Evolutionary conservation across 2,888 invertebrate genomes (phyloP).

Genomic region (Drosophila villosipedis): DNA sequence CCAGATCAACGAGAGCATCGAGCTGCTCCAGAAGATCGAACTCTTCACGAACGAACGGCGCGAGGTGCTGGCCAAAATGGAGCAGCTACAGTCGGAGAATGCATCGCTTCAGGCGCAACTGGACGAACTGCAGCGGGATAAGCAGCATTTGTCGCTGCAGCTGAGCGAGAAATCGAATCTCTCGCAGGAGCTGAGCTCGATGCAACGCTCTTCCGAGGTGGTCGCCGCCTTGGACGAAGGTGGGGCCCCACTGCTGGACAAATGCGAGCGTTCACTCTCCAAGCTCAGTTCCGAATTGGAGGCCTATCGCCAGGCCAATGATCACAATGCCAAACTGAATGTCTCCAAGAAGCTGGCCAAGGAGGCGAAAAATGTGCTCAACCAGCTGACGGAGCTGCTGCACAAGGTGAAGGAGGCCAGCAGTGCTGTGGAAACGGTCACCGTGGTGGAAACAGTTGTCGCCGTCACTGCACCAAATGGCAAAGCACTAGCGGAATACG

Average conservation of each 20-base stretch:
- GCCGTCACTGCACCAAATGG: constrained; percentile 83
- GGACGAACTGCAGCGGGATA: constrained; percentile 85
- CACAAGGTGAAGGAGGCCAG: constrained; percentile 82
- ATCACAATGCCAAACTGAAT: constrained; percentile 83
- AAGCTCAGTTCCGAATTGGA: constrained; percentile 83
- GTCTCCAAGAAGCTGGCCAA: constrained; percentile 84
- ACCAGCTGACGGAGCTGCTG: constrained; percentile 81
- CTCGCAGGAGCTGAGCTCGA: constrained; percentile 79
- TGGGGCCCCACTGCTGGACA: constrained; percentile 76
- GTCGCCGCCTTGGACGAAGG: constrained; percentile 75
- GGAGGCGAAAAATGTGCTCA: constrained; percentile 83
- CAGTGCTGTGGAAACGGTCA: constrained; percentile 79
- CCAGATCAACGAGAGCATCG: constrained; percentile 88
- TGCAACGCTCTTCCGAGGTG: constrained; percentile 82
- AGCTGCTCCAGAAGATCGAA: constrained; percentile 89
- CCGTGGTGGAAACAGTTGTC: constrained; percentile 81
- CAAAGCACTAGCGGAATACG: constrained; percentile 82
- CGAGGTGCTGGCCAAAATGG: constrained; percentile 90
- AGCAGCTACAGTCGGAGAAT: constrained; percentile 88
- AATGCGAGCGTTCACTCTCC: constrained; percentile 81
- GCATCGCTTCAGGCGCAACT: constrained; percentile 84
- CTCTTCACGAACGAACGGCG: constrained; percentile 89
- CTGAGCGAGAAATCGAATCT: constrained; percentile 74
- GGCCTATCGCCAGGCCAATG: constrained; percentile 83
- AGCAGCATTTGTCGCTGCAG: constrained; percentile 77